A percentile compares a stretch with the other conserved stretches of the same genome.
phyloP scores from a whole-genome alignment of 2,797 vertebrate genomes.

The Sebastes steindachneri region DNA sequence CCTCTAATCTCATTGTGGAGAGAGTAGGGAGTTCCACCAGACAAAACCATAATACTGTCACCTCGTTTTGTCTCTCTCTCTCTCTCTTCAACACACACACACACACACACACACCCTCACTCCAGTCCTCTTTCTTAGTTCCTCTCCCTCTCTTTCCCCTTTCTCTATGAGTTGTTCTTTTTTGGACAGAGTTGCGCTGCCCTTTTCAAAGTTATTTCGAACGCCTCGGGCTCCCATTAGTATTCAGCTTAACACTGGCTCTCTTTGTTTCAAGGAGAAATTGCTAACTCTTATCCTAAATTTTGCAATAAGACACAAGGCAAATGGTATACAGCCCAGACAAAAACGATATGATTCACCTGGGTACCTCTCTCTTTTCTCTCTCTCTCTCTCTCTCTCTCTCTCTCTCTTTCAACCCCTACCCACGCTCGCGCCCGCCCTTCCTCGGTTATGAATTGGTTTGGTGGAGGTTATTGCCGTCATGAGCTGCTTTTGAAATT shows the following conservation, averaged over 20 bases:
- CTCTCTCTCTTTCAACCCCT: not conserved
- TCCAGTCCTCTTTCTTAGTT: constrained; percentile 11
- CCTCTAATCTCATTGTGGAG: constrained; percentile 49
- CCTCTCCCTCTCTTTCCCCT: constrained; percentile 16
- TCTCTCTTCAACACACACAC: not conserved
- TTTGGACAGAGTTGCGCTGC: constrained; percentile 68
- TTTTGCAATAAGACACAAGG: constrained; percentile 69
- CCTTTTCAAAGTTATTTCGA: constrained; percentile 79
- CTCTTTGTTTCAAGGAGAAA: constrained; percentile 80
- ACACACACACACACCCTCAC: constrained; percentile 6
- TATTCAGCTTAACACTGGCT: constrained; percentile 67
- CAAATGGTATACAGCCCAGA: constrained; percentile 59
- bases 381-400: not conserved
- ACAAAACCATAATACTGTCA: constrained; percentile 39
- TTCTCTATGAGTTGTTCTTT: constrained; percentile 53
- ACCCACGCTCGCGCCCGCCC: not conserved
- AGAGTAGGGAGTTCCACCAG: constrained; percentile 32
- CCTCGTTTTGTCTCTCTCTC: constrained; percentile 15
- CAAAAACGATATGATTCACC: constrained; percentile 64
- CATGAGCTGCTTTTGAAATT: constrained; percentile 65
- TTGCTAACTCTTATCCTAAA: constrained; percentile 69
- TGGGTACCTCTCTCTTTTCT: constrained; percentile 18
- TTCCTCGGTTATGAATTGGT: constrained; percentile 57
- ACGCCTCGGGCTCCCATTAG: constrained; percentile 73
- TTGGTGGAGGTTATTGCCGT: constrained; percentile 59